Base-by-base conservation (phyloP, 2,797 vertebrate genomes). In the Masticophis lateralis region DNA sequence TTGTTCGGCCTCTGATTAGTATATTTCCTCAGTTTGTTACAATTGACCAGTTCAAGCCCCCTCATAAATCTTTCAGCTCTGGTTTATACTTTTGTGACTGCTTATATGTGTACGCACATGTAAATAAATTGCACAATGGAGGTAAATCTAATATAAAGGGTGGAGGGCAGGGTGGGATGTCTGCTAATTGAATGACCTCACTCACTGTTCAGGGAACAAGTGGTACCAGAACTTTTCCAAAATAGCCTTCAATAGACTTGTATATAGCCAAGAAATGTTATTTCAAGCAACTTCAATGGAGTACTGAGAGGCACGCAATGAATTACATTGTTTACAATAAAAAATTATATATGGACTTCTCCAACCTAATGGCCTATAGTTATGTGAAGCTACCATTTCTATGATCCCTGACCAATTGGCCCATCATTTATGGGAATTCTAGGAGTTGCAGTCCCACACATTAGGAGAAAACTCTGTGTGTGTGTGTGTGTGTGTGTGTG, bases 61-160 rank as follows among this genome's bases (percentile, higher is more conserved):
- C 32, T 90, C 91, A 86, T 92, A 94, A 94, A 94, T 91, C 93
- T 86, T 91, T 92, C 86, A 86, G 63, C 69, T 37, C 14, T n/a
- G 47, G 2, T 57, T 16, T 87, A 92, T 25, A 87, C 51, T 91
- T 89, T 88, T 91, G 57, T 93, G 90, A 43, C 32, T 43, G n/a
- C 37, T 74, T 18, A 37, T 63, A 55, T 89, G 27, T 47, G 53
- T 88, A 57, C 55, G 59, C 74, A 89, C 87, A 91, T 88, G 90
- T 87, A 86, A 51, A 89, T 89, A 56, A 56, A 86, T 88, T 88
- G 51, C 22, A 91, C 93, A 92, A 59, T 94, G 57, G 90, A 86
- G 59, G 51, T 32, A 69, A 92, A 69, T 51, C 32, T 83, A 63
- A 86, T 86, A 88, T 37, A 60, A 90, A 92, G 83, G 63, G 88